Evolutionary conservation across 2,888 invertebrate species (phyloP), one percentile per base, ranked within the genome.

Genomic region (Latheticus oryzae): DNA sequence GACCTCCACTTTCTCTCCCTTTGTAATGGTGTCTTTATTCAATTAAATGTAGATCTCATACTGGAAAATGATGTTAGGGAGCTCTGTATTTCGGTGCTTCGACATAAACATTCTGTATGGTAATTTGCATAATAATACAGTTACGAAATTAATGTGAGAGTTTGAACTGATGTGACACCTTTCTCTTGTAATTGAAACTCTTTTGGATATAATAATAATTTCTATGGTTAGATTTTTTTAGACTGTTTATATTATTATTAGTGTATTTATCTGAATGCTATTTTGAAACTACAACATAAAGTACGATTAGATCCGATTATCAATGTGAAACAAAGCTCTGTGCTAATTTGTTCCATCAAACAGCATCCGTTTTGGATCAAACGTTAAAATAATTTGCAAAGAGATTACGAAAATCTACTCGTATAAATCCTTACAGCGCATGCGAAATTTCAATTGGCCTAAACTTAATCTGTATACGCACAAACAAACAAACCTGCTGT

Each of bases 301-400:
- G n/a, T n/a, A n/a, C n/a, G n/a, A n/a, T n/a, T n/a, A n/a, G n/a
- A n/a, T n/a, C n/a, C n/a, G n/a, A n/a, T n/a, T n/a, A n/a, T n/a
- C n/a, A 21, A 21, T 21, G 7, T 7, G 7, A 21, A 8, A 19
- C 9, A 23, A 12, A 21, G 21, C 11, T 21, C 3, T n/a, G 7
- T 23, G 23, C 11, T 38, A 38, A 38, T 21, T 38, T 30, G 21
- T 21, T 38, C 23, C 38, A 11, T 23, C 38, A 21, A 38, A 38
- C 38, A 38, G 5, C 11, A 23, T 7, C 21, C 38, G 5, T 32
- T 32, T 24, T 24, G 43, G 48, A 63, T 60, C 63, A 63, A 63
- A 63, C 60, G 56, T 48, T 52, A 43, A 61, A 65, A 63, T 63
- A 63, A 63, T 63, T 63, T 59, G 50, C 48, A 55, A 53, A 50